phyloP scores from a whole-genome alignment of 2,113 vertebrate genomes.

The Sinosuthora webbiana region DNA sequence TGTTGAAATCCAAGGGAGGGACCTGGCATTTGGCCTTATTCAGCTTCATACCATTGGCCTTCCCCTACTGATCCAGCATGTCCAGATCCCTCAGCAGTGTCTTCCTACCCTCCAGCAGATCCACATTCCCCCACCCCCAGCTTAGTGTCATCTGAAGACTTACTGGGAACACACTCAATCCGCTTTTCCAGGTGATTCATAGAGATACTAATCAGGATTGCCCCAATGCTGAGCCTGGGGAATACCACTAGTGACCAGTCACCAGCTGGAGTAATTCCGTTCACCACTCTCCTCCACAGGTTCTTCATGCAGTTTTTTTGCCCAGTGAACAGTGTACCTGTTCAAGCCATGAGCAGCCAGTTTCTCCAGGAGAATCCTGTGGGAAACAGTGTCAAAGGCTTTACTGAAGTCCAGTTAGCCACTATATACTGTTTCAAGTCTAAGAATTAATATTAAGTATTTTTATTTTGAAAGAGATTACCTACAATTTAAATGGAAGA shows the following conservation, averaged over 20 bases:
- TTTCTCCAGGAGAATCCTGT: background rate
- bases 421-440: background rate
- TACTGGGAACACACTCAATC: background rate
- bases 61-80: rapidly evolving
- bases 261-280: background rate
- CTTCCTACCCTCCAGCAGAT: background rate
- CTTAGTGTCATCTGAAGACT: background rate
- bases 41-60: background rate
- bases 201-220: background rate
- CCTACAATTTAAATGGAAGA: background rate
- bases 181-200: background rate
- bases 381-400: background rate
- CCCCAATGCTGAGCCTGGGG: rapidly evolving
- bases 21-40: background rate
- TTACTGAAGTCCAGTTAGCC: background rate
- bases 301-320: background rate
- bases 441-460: background rate
- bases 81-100: background rate
- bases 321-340: rapidly evolving
- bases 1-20: background rate
- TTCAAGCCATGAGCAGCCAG: background rate
- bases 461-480: background rate
- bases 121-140: rapidly evolving
- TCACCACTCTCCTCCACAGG: background rate
- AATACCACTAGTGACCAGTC: background rate